phyloP scores from a whole-genome alignment of 2,888 invertebrate species.

The Polydrusus pterygomalis region DNA sequence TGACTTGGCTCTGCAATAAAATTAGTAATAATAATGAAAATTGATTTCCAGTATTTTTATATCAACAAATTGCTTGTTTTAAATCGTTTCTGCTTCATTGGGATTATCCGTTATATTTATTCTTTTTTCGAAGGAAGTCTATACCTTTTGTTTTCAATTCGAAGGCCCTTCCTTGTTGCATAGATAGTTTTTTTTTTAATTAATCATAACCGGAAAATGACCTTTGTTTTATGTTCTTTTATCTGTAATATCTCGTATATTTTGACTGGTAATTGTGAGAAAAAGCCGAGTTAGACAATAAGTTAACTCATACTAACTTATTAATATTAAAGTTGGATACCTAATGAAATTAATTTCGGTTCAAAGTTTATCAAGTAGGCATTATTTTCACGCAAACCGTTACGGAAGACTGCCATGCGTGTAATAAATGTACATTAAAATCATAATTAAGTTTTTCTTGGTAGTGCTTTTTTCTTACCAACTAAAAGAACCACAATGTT shows the following conservation, averaged over 20 bases:
- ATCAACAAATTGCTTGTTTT: conserved; percentile 31
- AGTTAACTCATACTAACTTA: neutral
- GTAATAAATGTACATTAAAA: conserved; percentile 40
- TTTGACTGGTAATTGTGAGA: conserved; percentile 33
- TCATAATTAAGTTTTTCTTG: conserved; percentile 28
- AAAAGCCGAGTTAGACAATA: conserved; percentile 23
- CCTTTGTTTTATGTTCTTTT: conserved; percentile 34
- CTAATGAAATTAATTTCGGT: conserved; percentile 42
- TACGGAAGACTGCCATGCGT: conserved; percentile 46
- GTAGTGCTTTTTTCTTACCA: neutral
- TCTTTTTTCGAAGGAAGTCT: conserved; percentile 32
- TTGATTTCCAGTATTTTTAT: conserved; percentile 43
- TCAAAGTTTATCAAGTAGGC: conserved; percentile 48
- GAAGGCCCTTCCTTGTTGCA: conserved; percentile 46
- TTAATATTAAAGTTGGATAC: conserved; percentile 33
- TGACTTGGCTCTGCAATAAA: conserved; percentile 13
- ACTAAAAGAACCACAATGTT: neutral
- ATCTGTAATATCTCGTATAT: conserved; percentile 26
- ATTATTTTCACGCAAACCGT: conserved; percentile 51
- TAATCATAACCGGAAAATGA: conserved; percentile 33
- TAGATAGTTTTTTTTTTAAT: conserved; percentile 23
- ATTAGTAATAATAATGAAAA: conserved; percentile 22
- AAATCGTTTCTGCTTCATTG: conserved; percentile 32
- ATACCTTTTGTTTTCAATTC: conserved; percentile 37
- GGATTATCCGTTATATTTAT: conserved; percentile 33